phyloP scores from a whole-genome alignment of 2,888 invertebrate species.

The Aromia moschata region DNA sequence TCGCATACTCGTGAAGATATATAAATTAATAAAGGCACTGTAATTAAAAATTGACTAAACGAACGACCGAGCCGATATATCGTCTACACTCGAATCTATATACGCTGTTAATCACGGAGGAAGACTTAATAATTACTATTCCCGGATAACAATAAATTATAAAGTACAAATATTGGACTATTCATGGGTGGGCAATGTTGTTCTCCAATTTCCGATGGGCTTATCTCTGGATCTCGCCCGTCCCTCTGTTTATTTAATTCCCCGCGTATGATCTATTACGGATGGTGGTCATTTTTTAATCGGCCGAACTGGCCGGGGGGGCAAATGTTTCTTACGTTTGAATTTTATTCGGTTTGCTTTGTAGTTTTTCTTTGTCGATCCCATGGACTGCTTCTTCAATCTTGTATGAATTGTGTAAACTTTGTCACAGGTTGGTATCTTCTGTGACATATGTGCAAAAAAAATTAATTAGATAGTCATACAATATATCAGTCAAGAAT shows the following conservation, averaged over 20 bases:
- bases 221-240: slow-evolving; percentile 55
- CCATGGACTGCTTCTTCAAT: too few species aligned
- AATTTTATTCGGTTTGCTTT: too few species aligned
- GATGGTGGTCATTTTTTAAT: slow-evolving; percentile 37
- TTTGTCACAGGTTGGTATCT: too few species aligned
- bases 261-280: slow-evolving; percentile 52
- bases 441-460: too few species aligned
- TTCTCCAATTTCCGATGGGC: slow-evolving; percentile 57
- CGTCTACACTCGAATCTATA: slow-evolving; percentile 32
- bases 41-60: slow-evolving; percentile 44
- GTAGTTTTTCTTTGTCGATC: too few species aligned
- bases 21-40: slow-evolving; percentile 25
- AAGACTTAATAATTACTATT: slow-evolving; percentile 59
- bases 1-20: slow-evolving; percentile 7
- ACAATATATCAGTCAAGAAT: too few species aligned
- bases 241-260: slow-evolving; percentile 59
- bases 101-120: slow-evolving; percentile 44
- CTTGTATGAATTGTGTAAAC: too few species aligned
- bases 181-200: slow-evolving; percentile 59
- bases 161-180: slow-evolving; percentile 54
- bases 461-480: too few species aligned
- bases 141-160: slow-evolving; percentile 58
- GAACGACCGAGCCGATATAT: slow-evolving; percentile 35
- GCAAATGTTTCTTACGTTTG: neutral
- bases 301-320: neutral